Conservation (phyloP, 2,797 vertebrate species). For the Enteromius trimaculatus region DNA sequence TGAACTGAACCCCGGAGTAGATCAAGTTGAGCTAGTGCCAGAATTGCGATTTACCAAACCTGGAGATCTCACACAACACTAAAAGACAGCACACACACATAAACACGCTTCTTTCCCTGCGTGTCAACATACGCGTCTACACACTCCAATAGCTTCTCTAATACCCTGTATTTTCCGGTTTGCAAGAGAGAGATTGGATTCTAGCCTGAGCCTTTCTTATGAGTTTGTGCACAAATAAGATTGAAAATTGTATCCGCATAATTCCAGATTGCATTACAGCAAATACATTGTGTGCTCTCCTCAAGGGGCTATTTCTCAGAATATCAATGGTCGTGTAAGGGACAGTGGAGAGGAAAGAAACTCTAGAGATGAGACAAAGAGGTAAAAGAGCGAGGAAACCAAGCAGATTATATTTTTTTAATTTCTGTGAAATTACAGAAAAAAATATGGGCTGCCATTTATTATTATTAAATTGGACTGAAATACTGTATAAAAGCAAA, state of each 20-base stretch:
- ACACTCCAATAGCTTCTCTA: constrained; percentile 55
- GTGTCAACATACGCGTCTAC: constrained; percentile 21
- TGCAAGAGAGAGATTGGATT: constrained; percentile 62
- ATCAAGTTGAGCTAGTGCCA: constrained; percentile 7
- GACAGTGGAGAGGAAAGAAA: constrained; percentile 33
- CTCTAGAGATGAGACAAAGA: constrained; percentile 23
- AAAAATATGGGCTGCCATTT: not conserved
- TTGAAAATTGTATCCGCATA: constrained; percentile 62
- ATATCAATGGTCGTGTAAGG: constrained; percentile 52
- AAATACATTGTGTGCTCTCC: constrained; percentile 57
- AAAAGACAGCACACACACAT: constrained; percentile 40
- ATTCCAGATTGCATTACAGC: constrained; percentile 63
- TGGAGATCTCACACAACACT: constrained; percentile 30
- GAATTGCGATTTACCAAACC: constrained; percentile 34
- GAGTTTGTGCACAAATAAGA: constrained; percentile 64
- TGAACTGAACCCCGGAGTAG: constrained; percentile 16
- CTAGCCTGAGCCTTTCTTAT: constrained; percentile 59
- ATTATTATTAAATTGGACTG: not conserved
- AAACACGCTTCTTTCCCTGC: constrained; percentile 17
- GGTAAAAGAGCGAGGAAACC: not conserved
- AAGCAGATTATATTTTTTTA: constrained; percentile 11
- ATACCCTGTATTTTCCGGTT: constrained; percentile 61
- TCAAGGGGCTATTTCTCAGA: constrained; percentile 60
- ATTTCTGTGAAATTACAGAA: constrained; percentile 22
- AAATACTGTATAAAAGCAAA: not conserved